Base-by-base conservation (phyloP, 2,113 vertebrate species). In the Phrynocephalus versicolor region DNA sequence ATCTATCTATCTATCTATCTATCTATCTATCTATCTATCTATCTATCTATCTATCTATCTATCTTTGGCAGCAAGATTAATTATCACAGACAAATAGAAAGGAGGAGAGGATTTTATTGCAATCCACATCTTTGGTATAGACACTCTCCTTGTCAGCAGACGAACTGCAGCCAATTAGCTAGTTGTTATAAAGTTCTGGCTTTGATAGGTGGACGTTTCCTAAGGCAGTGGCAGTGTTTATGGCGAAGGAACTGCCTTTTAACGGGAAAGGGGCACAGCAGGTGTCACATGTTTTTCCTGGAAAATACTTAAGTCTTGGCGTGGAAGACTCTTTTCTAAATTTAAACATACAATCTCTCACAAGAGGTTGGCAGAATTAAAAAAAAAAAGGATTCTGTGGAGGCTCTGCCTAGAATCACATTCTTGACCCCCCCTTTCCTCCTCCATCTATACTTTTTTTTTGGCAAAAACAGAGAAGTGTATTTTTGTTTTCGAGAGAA, bases 121-220 rank as follows among this genome's bases (percentile, higher is more conserved):
- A n/a, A n/a, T n/a, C n/a, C n/a, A n/a, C n/a, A n/a, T n/a, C n/a
- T n/a, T n/a, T n/a, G n/a, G n/a, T n/a, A n/a, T n/a, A n/a, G n/a
- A 72, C 0, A 39, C 21, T 2, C 73, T 67, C 8, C n/a, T n/a
- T 14, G 51, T 39, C 23, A 10, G 65, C 39, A 72, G 16, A 73
- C 16, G 27, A 23, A 3, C 80, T 58, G 33, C 0, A 0, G 69
- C 64, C 55, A 84, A 30, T n/a, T n/a, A n/a, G n/a, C n/a, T n/a
- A n/a, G n/a, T n/a, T n/a, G n/a, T n/a, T n/a, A n/a, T n/a, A n/a
- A 57, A 41, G 85, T 35, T 82, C 64, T 51, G 35, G 3, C 45
- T 86, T 90, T 65, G 64, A 45, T 65, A 81, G 23, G 33, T 84
- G 88, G 55, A 45, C 69, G 82, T 55, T 25, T 89, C 58, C 78